Conservation (phyloP, 1,140 invertebrate species). For the Drosophila albomicans region DNA sequence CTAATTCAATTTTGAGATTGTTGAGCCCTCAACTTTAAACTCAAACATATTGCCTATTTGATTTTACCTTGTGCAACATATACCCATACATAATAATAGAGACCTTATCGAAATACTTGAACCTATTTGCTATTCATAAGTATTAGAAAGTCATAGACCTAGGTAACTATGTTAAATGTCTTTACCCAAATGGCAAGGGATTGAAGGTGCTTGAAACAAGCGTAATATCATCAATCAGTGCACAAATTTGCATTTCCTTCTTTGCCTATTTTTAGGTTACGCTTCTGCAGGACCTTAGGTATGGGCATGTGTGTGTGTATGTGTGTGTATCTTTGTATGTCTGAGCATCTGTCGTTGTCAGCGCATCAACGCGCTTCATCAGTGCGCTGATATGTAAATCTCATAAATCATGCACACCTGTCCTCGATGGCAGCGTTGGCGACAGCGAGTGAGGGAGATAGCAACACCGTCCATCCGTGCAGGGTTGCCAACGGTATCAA, state of each 20-base stretch:
- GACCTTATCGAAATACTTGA: neutral
- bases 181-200: neutral
- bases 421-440: slow-evolving; percentile 63
- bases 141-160: slow-evolving; percentile 1
- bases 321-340: slow-evolving; percentile 1
- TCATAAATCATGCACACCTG: slow-evolving; percentile 83
- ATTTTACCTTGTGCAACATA: neutral
- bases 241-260: slow-evolving; percentile 70
- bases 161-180: slow-evolving; percentile 2
- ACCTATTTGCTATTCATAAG: slow-evolving; percentile 21
- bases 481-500: slow-evolving; percentile 26
- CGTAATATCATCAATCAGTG: slow-evolving; percentile 78
- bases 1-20: too few relatives aligned
- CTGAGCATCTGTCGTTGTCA: slow-evolving; percentile 66
- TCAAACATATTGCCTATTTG: too few relatives aligned
- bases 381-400: slow-evolving; percentile 80
- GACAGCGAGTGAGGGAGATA: slow-evolving; percentile 39
- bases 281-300: neutral
- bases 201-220: slow-evolving; percentile 38
- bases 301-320: neutral
- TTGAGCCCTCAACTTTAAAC: too few relatives aligned
- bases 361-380: slow-evolving; percentile 78
- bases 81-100: too few relatives aligned
- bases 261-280: slow-evolving; percentile 54
- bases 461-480: neutral